phyloP scores from a whole-genome alignment of 2,113 vertebrate genomes.

The Nothobranchius furzeri region DNA sequence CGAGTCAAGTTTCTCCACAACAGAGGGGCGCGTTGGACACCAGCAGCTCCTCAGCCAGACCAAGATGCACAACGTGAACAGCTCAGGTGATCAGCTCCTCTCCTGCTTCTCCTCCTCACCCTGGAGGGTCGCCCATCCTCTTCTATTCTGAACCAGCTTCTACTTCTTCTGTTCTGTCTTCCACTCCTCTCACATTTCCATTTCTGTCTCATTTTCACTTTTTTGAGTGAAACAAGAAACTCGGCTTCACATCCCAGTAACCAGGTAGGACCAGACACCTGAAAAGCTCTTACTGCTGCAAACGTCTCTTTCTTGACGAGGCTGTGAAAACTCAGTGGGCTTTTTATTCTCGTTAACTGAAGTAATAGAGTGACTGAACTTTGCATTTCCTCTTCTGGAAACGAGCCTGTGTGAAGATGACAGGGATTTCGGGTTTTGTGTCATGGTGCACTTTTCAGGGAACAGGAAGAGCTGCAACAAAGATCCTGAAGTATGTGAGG shows the following conservation, averaged over 20 bases:
- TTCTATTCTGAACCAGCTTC: slow-evolving; percentile 25
- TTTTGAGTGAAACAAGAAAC: slow-evolving; percentile 50
- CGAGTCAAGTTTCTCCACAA: slow-evolving; percentile 96
- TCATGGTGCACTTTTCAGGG: slow-evolving; percentile 59
- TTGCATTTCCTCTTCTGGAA: slow-evolving; percentile 32
- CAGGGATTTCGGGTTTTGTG: slow-evolving; percentile 48
- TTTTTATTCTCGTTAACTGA: not conserved
- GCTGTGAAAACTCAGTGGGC: not conserved
- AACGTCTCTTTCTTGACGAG: too few relatives aligned
- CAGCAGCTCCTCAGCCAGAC: slow-evolving; percentile 87
- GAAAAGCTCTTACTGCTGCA: too few relatives aligned
- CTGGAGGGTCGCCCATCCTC: not conserved
- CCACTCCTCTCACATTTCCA: slow-evolving; percentile 35
- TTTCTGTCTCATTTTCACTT: slow-evolving; percentile 27
- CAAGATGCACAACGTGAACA: slow-evolving; percentile 96
- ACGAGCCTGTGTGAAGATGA: slow-evolving; percentile 8
- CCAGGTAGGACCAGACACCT: slow-evolving; percentile 58
- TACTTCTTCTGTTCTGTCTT: slow-evolving; percentile 11
- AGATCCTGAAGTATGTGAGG: slow-evolving; percentile 50
- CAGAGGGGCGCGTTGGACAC: slow-evolving; percentile 89
- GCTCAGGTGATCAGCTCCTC: slow-evolving; percentile 87
- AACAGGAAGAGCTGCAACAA: slow-evolving; percentile 63
- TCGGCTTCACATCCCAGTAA: slow-evolving; percentile 46
- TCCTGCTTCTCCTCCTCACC: slow-evolving; percentile 18
- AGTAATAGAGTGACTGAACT: slow-evolving; percentile 27